Evolutionary conservation across 1,140 invertebrate genomes (phyloP).

Genomic region (Danaus melanippus): DNA sequence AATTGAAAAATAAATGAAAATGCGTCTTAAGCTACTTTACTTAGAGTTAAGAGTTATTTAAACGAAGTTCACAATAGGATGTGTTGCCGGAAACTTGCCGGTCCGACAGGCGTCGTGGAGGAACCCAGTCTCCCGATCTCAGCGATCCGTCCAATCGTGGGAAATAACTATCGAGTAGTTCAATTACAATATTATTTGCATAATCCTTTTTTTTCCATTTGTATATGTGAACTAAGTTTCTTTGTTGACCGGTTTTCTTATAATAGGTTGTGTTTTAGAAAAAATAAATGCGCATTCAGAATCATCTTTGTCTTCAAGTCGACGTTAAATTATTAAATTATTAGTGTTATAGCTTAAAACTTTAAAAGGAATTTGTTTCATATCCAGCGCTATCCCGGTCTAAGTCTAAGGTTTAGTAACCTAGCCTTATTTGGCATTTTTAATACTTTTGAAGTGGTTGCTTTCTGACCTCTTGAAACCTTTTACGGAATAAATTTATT

Average conservation of each 20-base stretch:
- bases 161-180: constrained; percentile 19
- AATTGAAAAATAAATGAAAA: constrained; percentile 6
- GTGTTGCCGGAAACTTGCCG: constrained; percentile 28
- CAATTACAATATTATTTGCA: constrained; percentile 1
- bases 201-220: constrained; percentile 6
- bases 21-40: constrained; percentile 7
- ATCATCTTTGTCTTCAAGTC: no score
- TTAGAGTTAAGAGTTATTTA: constrained; percentile 17
- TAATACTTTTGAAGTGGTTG: no score
- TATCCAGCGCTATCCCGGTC: no score
- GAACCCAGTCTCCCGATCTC: constrained; percentile 26
- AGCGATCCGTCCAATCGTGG: constrained; percentile 18
- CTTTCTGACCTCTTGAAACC: no score
- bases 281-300: no score
- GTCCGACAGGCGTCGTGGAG: constrained; percentile 26
- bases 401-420: no score
- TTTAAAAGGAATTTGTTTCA: no score
- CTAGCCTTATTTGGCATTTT: no score
- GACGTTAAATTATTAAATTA: no score
- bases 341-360: no score
- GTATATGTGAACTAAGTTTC: constrained; percentile 6
- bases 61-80: constrained; percentile 23
- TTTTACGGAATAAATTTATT: no score
- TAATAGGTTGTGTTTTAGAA: no score
- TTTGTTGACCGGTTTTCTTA: constrained; percentile 1